Conservation (phyloP, 2,888 invertebrate genomes). For the Drosophila fulvimacula region DNA sequence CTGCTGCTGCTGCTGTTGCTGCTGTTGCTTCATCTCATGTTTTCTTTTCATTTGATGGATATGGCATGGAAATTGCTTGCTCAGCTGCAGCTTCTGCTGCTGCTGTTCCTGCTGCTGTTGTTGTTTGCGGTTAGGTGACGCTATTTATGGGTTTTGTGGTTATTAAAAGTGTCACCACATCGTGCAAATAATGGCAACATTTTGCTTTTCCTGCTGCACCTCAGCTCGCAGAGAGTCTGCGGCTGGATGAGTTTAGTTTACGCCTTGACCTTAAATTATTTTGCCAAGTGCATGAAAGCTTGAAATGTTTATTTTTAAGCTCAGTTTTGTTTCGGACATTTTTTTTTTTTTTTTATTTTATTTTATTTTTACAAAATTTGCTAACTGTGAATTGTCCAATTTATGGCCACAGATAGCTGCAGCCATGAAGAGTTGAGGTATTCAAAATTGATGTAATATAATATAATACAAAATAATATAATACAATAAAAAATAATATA, state of each 20-base stretch:
- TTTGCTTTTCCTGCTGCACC: neutral
- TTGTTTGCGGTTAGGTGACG: conserved; percentile 49
- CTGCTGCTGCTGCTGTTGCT: conserved; percentile 12
- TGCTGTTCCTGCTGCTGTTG: neutral
- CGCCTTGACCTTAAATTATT: conserved; percentile 1
- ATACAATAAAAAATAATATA: no score
- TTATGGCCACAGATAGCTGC: no score
- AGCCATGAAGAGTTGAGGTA: no score
- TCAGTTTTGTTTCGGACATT: neutral
- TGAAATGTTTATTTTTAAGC: neutral
- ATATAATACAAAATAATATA: no score
- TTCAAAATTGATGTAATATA: no score
- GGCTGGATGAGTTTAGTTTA: neutral
- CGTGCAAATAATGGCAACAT: conserved; percentile 63
- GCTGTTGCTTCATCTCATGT: conserved; percentile 32
- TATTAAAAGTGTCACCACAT: conserved; percentile 73
- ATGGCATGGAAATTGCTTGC: conserved; percentile 69
- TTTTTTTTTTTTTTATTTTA: no score
- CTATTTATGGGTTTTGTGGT: conserved; percentile 73
- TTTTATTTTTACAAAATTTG: no score
- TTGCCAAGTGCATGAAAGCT: neutral
- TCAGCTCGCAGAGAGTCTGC: neutral
- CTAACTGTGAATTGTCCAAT: no score
- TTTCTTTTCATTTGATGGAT: conserved; percentile 73
- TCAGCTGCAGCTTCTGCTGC: conserved; percentile 40